Conservation (phyloP, 2,888 invertebrate species). For the Ligdia adustata region DNA sequence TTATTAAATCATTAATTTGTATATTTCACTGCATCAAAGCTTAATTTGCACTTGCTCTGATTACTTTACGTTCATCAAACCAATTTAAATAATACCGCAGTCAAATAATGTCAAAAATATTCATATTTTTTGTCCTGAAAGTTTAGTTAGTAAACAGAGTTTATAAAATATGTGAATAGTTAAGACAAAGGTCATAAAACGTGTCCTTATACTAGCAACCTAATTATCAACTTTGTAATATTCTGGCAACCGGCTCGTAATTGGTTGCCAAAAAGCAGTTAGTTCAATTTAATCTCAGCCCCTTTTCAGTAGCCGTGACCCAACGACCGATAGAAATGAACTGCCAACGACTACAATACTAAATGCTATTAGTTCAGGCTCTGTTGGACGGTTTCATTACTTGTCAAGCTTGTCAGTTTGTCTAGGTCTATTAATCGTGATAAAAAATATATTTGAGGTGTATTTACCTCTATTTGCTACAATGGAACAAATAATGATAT, state of each 20-base stretch:
- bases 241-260: conserved; percentile 8
- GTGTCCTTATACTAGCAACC: neutral
- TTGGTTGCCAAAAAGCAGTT: conserved; percentile 20
- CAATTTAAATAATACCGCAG: too few relatives aligned
- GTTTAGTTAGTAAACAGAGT: too few relatives aligned
- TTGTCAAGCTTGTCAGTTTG: neutral
- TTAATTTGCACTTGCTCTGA: too few relatives aligned
- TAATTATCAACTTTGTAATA: neutral
- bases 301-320: conserved; percentile 28
- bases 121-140: too few relatives aligned
- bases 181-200: too few relatives aligned
- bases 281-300: conserved; percentile 26
- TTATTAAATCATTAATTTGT: too few relatives aligned
- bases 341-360: conserved; percentile 26
- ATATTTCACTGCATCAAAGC: too few relatives aligned
- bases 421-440: neutral
- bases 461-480: too few relatives aligned
- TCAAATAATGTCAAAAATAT: too few relatives aligned
- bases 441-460: neutral
- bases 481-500: too few relatives aligned
- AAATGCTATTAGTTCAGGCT: conserved; percentile 13
- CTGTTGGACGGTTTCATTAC: conserved; percentile 20
- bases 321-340: conserved; percentile 29
- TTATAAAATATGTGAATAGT: neutral
- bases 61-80: too few relatives aligned